Evolutionary conservation across 2,797 vertebrate genomes (phyloP).

Genomic region (Pipistrellus nathusii): DNA sequence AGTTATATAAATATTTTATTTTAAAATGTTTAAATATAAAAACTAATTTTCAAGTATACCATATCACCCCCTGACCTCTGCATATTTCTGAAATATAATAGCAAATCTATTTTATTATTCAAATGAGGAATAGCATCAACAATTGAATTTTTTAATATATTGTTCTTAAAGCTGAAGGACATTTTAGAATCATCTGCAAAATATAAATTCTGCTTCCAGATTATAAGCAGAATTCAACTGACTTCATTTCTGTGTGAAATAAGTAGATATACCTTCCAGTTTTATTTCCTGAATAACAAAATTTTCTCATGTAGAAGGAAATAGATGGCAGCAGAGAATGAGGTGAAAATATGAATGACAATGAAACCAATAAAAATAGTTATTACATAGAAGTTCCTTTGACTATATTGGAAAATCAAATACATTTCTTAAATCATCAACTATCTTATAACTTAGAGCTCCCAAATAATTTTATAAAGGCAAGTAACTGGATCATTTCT

Average conservation of each 20-base stretch:
- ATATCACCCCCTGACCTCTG: not conserved
- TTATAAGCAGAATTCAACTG: not conserved
- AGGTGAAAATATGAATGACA: conserved; percentile 1
- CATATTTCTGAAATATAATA: conserved; percentile 20
- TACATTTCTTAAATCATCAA: not conserved
- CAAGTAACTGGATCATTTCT: not conserved
- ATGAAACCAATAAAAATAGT: not conserved
- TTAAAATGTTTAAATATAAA: conserved; percentile 56
- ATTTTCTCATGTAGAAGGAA: not conserved
- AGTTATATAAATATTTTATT: conserved; percentile 6
- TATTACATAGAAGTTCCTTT: not conserved
- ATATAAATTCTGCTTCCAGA: not conserved
- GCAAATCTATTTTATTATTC: conserved; percentile 77
- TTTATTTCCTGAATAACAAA: not conserved
- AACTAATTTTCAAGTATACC: not conserved
- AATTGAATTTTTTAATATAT: not conserved
- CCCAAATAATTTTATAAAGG: not conserved
- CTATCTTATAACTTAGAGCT: not conserved
- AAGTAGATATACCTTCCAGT: not conserved
- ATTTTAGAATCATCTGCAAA: conserved; percentile 34
- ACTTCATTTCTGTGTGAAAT: not conserved
- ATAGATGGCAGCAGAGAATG: not conserved
- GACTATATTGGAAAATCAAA: not conserved
- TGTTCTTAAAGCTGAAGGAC: not conserved
- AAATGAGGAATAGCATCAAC: not conserved